Evolutionary conservation across 2,797 vertebrate genomes (phyloP).

Genomic region (Yasuhikotakia modesta): DNA sequence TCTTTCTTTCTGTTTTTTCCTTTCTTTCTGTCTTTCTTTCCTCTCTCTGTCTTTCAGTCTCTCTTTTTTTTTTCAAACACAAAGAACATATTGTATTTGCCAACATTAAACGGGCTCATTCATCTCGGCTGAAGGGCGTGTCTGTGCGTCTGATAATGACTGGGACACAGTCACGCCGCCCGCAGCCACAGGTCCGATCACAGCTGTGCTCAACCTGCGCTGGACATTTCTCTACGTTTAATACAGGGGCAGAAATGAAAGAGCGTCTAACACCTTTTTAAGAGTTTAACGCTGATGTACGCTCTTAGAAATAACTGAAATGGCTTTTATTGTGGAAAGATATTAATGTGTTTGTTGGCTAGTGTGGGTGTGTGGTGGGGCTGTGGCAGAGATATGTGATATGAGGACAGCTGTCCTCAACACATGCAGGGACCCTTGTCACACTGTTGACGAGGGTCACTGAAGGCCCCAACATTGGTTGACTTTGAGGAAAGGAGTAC

Average conservation of each 20-base stretch:
- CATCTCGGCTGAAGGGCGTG: conserved; percentile 64
- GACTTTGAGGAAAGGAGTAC: background rate
- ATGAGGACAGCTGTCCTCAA: background rate
- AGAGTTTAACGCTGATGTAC: no score
- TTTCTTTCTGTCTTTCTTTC: no score
- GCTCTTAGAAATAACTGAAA: no score
- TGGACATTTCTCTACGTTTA: background rate
- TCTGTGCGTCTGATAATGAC: conserved; percentile 58
- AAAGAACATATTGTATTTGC: conserved; percentile 77
- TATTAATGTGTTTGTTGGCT: background rate
- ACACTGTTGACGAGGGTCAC: background rate
- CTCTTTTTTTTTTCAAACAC: conserved; percentile 66
- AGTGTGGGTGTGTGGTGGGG: background rate
- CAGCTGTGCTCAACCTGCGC: conserved; percentile 56
- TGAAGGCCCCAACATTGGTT: background rate
- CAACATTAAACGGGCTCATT: conserved; percentile 73
- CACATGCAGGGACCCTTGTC: background rate
- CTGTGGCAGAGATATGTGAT: background rate
- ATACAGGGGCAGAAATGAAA: no score
- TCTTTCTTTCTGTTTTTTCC: conserved; percentile 53
- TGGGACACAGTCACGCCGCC: background rate
- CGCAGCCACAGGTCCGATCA: no score
- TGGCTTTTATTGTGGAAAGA: no score
- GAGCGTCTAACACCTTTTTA: no score
- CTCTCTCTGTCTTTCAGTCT: conserved; percentile 15